These are phyloP conservation scores for Acrossocheilus wenchowensis DNA, from an alignment of 2,797 vertebrate species.

Conservation along the genomic window DNA sequence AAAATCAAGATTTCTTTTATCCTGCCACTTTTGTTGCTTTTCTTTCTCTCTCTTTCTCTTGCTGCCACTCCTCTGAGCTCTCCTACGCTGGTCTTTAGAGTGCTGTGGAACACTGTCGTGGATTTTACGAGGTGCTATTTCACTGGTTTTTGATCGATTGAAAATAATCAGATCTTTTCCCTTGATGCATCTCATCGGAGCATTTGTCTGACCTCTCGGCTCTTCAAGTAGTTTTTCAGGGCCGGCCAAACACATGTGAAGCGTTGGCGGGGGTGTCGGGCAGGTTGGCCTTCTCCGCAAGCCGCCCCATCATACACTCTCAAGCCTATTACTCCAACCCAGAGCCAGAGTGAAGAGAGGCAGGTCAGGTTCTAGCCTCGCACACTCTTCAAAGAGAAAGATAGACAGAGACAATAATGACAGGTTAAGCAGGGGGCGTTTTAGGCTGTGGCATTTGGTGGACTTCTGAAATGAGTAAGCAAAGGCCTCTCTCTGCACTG, in stretches of 20 bases:
- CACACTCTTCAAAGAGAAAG: slow-evolving; percentile 42
- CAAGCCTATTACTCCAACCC: slow-evolving; percentile 20
- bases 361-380: slow-evolving; percentile 45
- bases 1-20: slow-evolving; percentile 85
- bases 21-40: slow-evolving; percentile 68
- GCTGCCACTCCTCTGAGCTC: slow-evolving; percentile 56
- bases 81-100: slow-evolving; percentile 68
- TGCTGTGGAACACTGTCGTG: slow-evolving; percentile 57
- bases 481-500: background rate
- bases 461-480: background rate
- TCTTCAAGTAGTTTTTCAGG: slow-evolving; percentile 59
- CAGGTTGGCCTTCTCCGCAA: slow-evolving; percentile 1
- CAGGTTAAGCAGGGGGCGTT: slow-evolving; percentile 2
- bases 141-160: slow-evolving; percentile 71
- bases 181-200: slow-evolving; percentile 63
- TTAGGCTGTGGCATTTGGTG: background rate
- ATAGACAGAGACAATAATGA: slow-evolving; percentile 17
- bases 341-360: slow-evolving; percentile 34
- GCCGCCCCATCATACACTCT: slow-evolving; percentile 12
- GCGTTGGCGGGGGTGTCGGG: background rate
- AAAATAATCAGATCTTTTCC: slow-evolving; percentile 76
- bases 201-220: slow-evolving; percentile 58
- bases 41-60: slow-evolving; percentile 39
- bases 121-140: slow-evolving; percentile 63
- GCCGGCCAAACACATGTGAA: slow-evolving; percentile 40